Conservation (phyloP, 2,113 vertebrate species). For the Callopanchax toddi region DNA sequence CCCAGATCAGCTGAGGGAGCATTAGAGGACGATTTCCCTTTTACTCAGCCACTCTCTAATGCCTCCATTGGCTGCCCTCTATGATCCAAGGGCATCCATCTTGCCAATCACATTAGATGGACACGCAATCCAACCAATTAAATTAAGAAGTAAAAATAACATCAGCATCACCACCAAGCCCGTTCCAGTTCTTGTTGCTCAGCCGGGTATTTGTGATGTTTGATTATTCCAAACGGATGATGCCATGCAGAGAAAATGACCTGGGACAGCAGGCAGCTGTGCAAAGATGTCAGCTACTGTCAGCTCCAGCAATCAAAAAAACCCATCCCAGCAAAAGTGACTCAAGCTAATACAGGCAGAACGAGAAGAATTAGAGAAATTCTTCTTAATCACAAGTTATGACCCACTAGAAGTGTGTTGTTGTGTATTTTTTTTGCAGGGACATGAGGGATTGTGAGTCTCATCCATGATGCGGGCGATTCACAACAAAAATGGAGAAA, state of each 20-base stretch:
- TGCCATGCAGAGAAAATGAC: neutral
- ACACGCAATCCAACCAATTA: constrained; percentile 58
- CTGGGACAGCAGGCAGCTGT: neutral
- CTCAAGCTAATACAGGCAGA: too few species aligned
- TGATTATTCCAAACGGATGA: constrained; percentile 23
- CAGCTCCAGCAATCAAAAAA: too few species aligned
- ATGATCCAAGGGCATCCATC: constrained; percentile 61
- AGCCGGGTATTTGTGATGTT: constrained; percentile 1
- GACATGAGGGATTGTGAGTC: too few species aligned
- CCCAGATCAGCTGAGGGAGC: constrained; percentile 1
- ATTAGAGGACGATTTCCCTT: constrained; percentile 40
- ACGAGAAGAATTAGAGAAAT: too few species aligned
- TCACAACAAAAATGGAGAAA: neutral
- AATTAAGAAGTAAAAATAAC: constrained; percentile 67
- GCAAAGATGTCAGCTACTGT: constrained; percentile 1
- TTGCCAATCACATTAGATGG: constrained; percentile 66
- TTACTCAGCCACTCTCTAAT: constrained; percentile 40
- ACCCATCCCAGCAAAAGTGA: neutral
- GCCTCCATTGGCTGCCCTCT: constrained; percentile 58
- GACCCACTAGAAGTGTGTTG: too few species aligned
- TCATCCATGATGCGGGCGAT: neutral
- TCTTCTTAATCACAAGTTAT: too few species aligned
- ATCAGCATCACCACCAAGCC: constrained; percentile 40
- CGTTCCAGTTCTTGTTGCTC: constrained; percentile 19
- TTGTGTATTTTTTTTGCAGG: too few species aligned